These are phyloP conservation scores for Calyptomena viridis DNA, from an alignment of 2,113 vertebrate genomes.

Conservation along the genomic window DNA sequence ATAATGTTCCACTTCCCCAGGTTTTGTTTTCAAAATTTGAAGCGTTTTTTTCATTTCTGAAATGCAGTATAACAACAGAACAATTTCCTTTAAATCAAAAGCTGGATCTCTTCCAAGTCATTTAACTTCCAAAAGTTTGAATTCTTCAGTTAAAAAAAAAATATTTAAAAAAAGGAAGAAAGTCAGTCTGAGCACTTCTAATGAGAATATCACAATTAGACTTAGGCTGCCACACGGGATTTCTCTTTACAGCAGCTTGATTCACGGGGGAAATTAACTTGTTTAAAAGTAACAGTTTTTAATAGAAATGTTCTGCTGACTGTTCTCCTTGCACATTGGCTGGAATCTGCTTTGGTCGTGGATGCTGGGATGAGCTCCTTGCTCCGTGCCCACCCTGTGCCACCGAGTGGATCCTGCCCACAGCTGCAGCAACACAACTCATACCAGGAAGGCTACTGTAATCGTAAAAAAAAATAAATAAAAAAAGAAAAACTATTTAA, in stretches of 20 bases:
- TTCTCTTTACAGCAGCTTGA: background rate
- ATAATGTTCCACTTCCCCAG: background rate
- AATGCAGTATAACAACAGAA: background rate
- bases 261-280: slow-evolving; percentile 38
- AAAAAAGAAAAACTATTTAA: background rate
- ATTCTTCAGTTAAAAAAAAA: background rate
- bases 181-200: background rate
- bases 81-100: slow-evolving; percentile 5
- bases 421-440: background rate
- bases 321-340: background rate
- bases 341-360: background rate
- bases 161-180: background rate
- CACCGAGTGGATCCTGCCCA: background rate
- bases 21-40: background rate
- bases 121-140: slow-evolving; percentile 10
- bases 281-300: slow-evolving; percentile 37
- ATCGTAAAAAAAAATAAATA: background rate
- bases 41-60: background rate
- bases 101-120: background rate
- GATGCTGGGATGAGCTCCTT: background rate
- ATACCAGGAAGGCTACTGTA: background rate
- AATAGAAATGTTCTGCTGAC: slow-evolving; percentile 24
- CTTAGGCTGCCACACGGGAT: background rate
- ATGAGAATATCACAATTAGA: background rate
- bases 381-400: accelerated